Conservation (phyloP, 2,113 vertebrate species). For the Bostrychus sinensis region DNA sequence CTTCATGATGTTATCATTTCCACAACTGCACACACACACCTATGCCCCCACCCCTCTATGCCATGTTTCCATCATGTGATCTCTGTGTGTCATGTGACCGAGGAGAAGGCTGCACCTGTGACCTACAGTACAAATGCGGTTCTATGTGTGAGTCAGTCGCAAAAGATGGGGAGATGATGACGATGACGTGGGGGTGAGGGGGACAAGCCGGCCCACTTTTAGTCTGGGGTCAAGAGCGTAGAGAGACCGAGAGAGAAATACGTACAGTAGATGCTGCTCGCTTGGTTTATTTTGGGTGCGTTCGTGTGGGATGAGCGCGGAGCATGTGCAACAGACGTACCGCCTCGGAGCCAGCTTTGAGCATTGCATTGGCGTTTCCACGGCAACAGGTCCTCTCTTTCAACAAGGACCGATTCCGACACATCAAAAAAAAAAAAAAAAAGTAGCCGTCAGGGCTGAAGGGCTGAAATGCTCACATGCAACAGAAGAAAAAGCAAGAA, state of each 20-base stretch:
- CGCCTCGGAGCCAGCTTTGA: conserved; percentile 36
- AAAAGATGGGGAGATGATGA: conserved; percentile 37
- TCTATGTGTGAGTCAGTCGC: conserved; percentile 47
- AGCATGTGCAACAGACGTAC: conserved; percentile 22
- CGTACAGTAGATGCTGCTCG: background rate
- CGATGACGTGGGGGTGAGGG: background rate
- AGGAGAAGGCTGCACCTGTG: conserved; percentile 52
- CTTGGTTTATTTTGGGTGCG: conserved; percentile 28
- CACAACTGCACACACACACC: conserved; percentile 19
- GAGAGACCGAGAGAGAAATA: conserved; percentile 5
- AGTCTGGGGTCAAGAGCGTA: conserved; percentile 13
- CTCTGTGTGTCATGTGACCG: conserved; percentile 48
- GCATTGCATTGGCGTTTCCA: conserved; percentile 44
- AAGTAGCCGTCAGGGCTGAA: conserved; percentile 28
- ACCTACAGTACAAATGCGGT: conserved; percentile 56
- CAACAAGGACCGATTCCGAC: conserved; percentile 30
- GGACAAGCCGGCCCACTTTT: conserved; percentile 9
- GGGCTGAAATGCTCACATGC: conserved; percentile 27
- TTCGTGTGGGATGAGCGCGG: conserved; percentile 33
- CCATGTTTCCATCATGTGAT: conserved; percentile 34
- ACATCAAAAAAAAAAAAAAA: too few relatives aligned
- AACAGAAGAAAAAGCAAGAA: background rate
- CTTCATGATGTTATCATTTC: conserved; percentile 55
- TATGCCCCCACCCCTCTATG: background rate
- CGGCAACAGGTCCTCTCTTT: conserved; percentile 65